Evolutionary conservation across 2,888 invertebrate genomes (phyloP).

Genomic region (Antheraea yamamai): DNA sequence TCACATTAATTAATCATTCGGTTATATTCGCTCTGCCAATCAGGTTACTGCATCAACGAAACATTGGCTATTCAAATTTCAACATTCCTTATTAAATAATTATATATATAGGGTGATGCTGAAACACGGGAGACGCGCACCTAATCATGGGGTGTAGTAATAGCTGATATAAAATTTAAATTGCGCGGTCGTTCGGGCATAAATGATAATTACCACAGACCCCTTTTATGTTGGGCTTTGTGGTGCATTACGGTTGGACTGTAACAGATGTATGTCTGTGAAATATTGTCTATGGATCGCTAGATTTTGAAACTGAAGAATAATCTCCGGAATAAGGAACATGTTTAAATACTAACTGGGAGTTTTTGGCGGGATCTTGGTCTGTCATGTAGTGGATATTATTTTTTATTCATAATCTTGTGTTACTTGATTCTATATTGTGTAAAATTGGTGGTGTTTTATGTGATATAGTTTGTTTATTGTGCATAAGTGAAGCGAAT

Average conservation of each 20-base stretch:
- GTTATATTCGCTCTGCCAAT: not conserved
- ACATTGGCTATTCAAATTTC: not conserved
- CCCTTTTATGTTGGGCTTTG: slow-evolving; percentile 17
- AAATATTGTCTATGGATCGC: not conserved
- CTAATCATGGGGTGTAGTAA: slow-evolving; percentile 34
- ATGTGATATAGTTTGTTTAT: too few relatives aligned
- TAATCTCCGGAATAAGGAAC: too few relatives aligned
- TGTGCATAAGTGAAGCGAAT: too few relatives aligned
- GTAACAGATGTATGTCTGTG: not conserved
- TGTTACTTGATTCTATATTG: too few relatives aligned
- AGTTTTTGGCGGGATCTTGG: too few relatives aligned
- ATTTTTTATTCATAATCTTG: too few relatives aligned
- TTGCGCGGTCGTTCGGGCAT: slow-evolving; percentile 34
- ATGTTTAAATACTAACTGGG: too few relatives aligned
- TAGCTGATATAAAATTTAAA: slow-evolving; percentile 54
- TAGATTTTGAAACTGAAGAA: too few relatives aligned
- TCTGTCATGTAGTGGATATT: too few relatives aligned
- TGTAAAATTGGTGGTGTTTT: too few relatives aligned
- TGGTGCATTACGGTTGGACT: slow-evolving; percentile 3
- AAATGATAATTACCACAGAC: slow-evolving; percentile 37
- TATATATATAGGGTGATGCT: slow-evolving; percentile 11
- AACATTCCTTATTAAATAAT: not conserved
- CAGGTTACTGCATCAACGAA: not conserved
- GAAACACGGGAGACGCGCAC: slow-evolving; percentile 12
- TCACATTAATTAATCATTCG: not conserved